Base-by-base conservation (phyloP, 2,888 invertebrate genomes). In the Macrostomum cliftonense region DNA sequence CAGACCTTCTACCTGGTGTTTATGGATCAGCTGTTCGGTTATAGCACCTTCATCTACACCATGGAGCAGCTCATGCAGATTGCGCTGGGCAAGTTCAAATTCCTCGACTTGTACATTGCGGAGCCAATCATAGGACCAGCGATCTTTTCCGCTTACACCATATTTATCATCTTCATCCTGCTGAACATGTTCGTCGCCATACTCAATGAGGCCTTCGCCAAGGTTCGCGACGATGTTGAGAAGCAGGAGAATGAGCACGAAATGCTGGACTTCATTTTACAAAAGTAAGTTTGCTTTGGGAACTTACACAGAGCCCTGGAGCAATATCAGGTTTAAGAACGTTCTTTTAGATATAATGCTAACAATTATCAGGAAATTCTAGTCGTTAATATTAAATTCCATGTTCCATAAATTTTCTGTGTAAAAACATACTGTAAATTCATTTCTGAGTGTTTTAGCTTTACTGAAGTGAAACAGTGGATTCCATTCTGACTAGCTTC, bases 81-180 rank as follows among this genome's bases (percentile, higher is more conserved):
- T 63, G 63, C 67, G 61, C 62, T 69, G 60, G 66, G 68, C 37
- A 64, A 65, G 53, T 68, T 67, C 52, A 62, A 68, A 55, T 67
- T 67, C 56, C 59, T 61, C 52, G 58, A 55, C 40, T 65, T 68
- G 65, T 54, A 58, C 43, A 57, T 53, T 47, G 58, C 59, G 19
- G 56, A 58, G 51, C 63, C 58, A 17, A 53, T 59, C 48, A 50
- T 61, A 17, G 28, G 28, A 28, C 28, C 28, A 9, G 28, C 28
- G 4, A 28, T 28, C 28, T 28, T 28, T 7, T 36, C 37, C 38
- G 11, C 28, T 28, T 28, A 28, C 28, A 28, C 28, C 28, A 28
- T 28, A 4, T 28, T 28, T 28, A 28, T 28, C 44, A 57, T 59
- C 48, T 63, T 61, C 55, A 58, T 67, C 44, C 58, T 67, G 43